phyloP scores from a whole-genome alignment of 2,888 invertebrate genomes.

The Tetanocera ferruginea region DNA sequence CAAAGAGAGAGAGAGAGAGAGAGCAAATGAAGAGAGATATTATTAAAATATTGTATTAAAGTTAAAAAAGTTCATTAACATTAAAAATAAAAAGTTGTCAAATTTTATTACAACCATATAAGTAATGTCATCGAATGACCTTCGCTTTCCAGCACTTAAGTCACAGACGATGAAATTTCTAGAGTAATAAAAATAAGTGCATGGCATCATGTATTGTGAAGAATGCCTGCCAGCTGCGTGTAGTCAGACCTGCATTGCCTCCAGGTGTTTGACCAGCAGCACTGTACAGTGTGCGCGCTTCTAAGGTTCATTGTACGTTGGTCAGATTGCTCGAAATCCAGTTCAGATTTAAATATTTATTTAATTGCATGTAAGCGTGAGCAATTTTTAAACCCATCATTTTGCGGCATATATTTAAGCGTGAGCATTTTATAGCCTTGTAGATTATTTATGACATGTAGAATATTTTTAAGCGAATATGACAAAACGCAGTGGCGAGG shows the following conservation, averaged over 20 bases:
- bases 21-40: neutral
- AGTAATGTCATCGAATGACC: no score
- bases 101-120: no score
- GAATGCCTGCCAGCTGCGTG: neutral
- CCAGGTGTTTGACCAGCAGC: slow-evolving; percentile 8
- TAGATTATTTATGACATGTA: neutral
- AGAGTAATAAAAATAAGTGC: no score
- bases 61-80: no score
- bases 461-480: neutral
- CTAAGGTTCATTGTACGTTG: neutral
- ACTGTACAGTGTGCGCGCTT: neutral
- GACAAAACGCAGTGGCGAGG: neutral
- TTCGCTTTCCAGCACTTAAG: no score
- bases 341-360: neutral
- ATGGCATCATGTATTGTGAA: no score
- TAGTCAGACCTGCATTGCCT: neutral
- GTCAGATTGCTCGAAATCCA: neutral
- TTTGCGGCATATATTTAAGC: neutral
- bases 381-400: neutral
- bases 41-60: no score
- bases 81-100: no score
- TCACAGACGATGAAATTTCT: no score
- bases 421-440: neutral
- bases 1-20: slow-evolving; percentile 44
- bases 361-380: slow-evolving; percentile 2